Percentiles rank a stretch among this genome's conserved stretches.
These are phyloP conservation scores for Emys orbicularis DNA, from an alignment of 2,797 vertebrate genomes.

Conservation along the genomic window DNA sequence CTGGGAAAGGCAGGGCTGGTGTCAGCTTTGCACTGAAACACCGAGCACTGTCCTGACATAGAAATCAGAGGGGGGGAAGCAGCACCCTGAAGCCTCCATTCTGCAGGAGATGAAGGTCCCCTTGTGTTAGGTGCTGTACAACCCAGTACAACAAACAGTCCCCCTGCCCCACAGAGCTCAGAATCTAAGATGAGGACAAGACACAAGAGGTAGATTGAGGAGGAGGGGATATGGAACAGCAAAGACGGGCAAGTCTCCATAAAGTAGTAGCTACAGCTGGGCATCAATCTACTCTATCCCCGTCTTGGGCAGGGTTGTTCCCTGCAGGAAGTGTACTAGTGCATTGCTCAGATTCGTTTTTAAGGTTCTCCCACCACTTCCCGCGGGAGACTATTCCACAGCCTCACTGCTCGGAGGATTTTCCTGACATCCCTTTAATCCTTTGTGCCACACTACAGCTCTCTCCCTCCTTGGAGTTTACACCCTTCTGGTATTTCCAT, in stretches of 20 bases:
- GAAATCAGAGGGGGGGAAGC: background rate
- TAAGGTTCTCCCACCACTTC: background rate
- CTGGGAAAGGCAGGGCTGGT: background rate
- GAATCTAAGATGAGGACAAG: background rate
- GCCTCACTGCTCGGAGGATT: background rate
- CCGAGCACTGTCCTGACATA: background rate
- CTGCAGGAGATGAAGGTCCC: background rate
- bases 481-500: background rate
- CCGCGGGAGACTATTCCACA: background rate
- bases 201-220: background rate
- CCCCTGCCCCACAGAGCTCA: too few species aligned
- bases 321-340: accelerated
- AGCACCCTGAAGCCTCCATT: too few species aligned
- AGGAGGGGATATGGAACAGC: background rate
- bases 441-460: background rate
- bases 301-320: background rate
- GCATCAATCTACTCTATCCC: background rate
- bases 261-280: background rate
- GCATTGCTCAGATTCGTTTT: accelerated
- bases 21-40: too few species aligned
- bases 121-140: too few species aligned
- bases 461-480: background rate
- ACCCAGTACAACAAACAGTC: too few species aligned
- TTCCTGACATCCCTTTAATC: background rate
- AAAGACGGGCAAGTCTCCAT: too few species aligned